Evolutionary conservation across 2,888 invertebrate genomes (phyloP).

Genomic region (Drosophila austrosaltans): DNA sequence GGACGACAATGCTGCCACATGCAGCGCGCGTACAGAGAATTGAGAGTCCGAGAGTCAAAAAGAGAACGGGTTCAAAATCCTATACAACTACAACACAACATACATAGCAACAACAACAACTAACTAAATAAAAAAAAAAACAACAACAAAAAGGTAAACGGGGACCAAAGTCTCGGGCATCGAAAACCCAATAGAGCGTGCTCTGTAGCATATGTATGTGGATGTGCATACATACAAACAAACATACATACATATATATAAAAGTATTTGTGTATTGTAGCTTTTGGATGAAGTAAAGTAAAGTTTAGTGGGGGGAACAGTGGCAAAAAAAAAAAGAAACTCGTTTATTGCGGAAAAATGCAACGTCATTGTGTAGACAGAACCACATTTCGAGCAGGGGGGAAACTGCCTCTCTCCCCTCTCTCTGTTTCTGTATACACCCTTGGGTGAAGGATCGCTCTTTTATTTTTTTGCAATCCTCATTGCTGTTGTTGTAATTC

Average conservation of each 20-base stretch:
- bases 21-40: slow-evolving; percentile 48
- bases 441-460: slow-evolving; percentile 41
- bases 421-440: slow-evolving; percentile 6
- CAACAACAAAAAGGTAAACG: slow-evolving; percentile 58
- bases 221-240: slow-evolving; percentile 17
- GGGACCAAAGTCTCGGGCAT: slow-evolving; percentile 32
- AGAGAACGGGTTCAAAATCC: slow-evolving; percentile 80
- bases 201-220: slow-evolving; percentile 33
- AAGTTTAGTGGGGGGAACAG: slow-evolving; percentile 31
- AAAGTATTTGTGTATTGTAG: slow-evolving; percentile 5
- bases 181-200: slow-evolving; percentile 68
- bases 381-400: slow-evolving; percentile 13
- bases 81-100: slow-evolving; percentile 81
- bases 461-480: slow-evolving; percentile 6
- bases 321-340: slow-evolving; percentile 51
- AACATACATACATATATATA: slow-evolving; percentile 15
- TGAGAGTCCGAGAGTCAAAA: slow-evolving; percentile 41
- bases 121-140: slow-evolving; percentile 53
- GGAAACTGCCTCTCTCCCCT: slow-evolving; percentile 16
- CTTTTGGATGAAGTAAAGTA: background rate
- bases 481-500: slow-evolving; percentile 2
- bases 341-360: slow-evolving; percentile 46
- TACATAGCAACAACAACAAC: slow-evolving; percentile 49
- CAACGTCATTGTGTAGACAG: slow-evolving; percentile 62
- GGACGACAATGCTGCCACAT: slow-evolving; percentile 67